Percentiles rank a stretch among this genome's conserved stretches.
phyloP scores from a whole-genome alignment of 2,888 invertebrate genomes.

The Abrostola tripartita region DNA sequence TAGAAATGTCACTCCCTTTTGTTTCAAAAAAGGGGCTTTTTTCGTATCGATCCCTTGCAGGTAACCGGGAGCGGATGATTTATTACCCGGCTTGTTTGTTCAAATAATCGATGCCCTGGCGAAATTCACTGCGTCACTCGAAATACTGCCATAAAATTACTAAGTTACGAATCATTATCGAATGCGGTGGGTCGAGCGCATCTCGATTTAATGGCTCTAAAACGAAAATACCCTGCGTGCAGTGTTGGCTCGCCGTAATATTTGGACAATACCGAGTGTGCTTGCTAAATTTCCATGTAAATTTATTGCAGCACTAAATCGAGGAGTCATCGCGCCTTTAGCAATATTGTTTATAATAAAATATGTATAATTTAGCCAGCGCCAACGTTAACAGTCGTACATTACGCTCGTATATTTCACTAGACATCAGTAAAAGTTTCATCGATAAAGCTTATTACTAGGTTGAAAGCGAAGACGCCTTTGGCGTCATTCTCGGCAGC shows the following conservation, averaged over 20 bases:
- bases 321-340: conserved; percentile 63
- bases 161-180: conserved; percentile 59
- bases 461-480: conserved; percentile 33
- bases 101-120: conserved; percentile 84
- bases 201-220: conserved; percentile 79
- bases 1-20: conserved; percentile 83
- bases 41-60: conserved; percentile 83
- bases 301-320: conserved; percentile 76
- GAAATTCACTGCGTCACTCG: conserved; percentile 57
- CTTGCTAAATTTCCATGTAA: conserved; percentile 76
- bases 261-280: conserved; percentile 76
- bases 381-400: conserved; percentile 42
- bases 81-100: conserved; percentile 85
- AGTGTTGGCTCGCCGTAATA: conserved; percentile 75
- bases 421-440: conserved; percentile 47
- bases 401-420: conserved; percentile 42
- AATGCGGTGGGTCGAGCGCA: conserved; percentile 59
- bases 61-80: conserved; percentile 86
- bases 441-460: conserved; percentile 47
- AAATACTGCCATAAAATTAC: conserved; percentile 61
- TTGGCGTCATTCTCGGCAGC: conserved; percentile 28
- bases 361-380: conserved; percentile 39
- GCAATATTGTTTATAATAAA: conserved; percentile 58
- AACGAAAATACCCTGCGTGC: conserved; percentile 77
- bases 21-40: conserved; percentile 78